Evolutionary conservation across 2,797 vertebrate species (phyloP).

Genomic region (Bufotes viridis): DNA sequence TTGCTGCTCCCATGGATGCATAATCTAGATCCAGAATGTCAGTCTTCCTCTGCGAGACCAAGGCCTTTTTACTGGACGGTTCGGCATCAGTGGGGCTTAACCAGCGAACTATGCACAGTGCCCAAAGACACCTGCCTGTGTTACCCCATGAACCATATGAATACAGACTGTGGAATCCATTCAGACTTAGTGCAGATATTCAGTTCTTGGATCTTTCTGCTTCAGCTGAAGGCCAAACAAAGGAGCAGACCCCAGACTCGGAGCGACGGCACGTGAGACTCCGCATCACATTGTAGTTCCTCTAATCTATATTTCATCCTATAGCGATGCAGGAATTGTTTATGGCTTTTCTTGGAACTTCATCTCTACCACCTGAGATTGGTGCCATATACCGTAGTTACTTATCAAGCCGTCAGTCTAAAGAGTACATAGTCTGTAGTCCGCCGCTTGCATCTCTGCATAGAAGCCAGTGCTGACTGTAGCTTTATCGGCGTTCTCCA

Average conservation of each 20-base stretch:
- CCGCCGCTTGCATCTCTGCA: neutral
- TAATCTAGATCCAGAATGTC: conserved; percentile 2
- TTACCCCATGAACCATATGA: neutral
- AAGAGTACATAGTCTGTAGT: neutral
- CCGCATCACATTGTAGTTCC: neutral
- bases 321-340: neutral
- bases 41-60: neutral
- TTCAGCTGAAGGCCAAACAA: neutral
- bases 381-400: neutral
- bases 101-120: neutral
- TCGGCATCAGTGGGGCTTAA: neutral
- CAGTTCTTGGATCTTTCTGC: neutral
- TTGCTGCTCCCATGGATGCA: conserved; percentile 56
- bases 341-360: neutral
- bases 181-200: no score
- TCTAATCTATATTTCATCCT: neutral
- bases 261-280: neutral
- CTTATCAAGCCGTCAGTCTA: neutral
- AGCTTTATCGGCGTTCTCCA: no score
- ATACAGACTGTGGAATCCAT: neutral
- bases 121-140: neutral
- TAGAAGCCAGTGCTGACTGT: no score
- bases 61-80: neutral
- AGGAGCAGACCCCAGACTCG: neutral
- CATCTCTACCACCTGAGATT: neutral